Percentiles rank a stretch among this genome's conserved stretches.
Evolutionary conservation across 2,888 invertebrate genomes (phyloP).

Genomic region (Chesias legatella): DNA sequence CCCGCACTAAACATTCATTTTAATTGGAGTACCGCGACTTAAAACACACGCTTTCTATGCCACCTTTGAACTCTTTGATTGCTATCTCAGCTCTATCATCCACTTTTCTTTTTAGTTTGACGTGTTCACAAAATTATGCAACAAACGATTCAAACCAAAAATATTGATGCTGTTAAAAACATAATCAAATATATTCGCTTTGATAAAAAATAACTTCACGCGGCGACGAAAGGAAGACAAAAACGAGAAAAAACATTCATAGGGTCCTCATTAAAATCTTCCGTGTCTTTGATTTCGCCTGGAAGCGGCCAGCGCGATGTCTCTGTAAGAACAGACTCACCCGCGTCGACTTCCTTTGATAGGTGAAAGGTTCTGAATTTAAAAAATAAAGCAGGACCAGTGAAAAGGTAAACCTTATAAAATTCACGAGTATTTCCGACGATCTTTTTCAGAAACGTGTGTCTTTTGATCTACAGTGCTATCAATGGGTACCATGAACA

Average conservation of each 20-base stretch:
- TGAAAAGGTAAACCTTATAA: constrained; percentile 19
- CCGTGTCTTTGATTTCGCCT: constrained; percentile 74
- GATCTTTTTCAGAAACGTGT: background rate
- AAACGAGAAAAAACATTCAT: constrained; percentile 46
- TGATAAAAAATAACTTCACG: constrained; percentile 25
- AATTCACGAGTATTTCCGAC: constrained; percentile 10
- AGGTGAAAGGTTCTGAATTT: constrained; percentile 25
- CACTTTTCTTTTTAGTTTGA: constrained; percentile 17
- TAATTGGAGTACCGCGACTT: constrained; percentile 71
- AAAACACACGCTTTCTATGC: constrained; percentile 51
- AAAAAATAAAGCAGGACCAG: constrained; percentile 21
- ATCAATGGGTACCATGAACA: background rate
- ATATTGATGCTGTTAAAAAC: constrained; percentile 14
- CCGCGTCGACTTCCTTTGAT: constrained; percentile 33
- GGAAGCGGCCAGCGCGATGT: constrained; percentile 60
- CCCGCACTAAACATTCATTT: constrained; percentile 60
- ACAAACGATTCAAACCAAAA: constrained; percentile 16
- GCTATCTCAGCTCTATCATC: constrained; percentile 51
- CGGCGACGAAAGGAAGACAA: constrained; percentile 50
- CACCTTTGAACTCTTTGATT: constrained; percentile 65
- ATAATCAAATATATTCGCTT: constrained; percentile 19
- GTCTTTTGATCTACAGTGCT: background rate
- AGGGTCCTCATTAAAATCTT: constrained; percentile 79
- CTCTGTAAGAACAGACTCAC: constrained; percentile 46
- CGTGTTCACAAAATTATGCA: constrained; percentile 13